Base-by-base conservation (phyloP, 2,113 vertebrate species). In the Sprattus sprattus region DNA sequence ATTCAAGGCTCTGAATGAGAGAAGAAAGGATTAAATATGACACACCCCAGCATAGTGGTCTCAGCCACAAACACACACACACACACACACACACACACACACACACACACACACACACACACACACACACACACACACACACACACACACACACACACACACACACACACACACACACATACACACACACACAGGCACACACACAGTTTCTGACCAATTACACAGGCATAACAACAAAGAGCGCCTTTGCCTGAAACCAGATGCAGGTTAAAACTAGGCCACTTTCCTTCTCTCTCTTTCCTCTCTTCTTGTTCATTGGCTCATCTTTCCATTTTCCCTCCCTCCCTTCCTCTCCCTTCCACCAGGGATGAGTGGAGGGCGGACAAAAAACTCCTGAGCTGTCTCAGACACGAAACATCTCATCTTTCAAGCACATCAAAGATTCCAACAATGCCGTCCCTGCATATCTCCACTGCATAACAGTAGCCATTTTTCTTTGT, bases 131-230 rank as follows among this genome's bases (percentile, higher is more conserved):
- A 22, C 57, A 64, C 64, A 71, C 22, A 71, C 64, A 25, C 64
- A 71, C 64, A 71, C n/a, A 71, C 64, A 25, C n/a, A 25, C 64
- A 25, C 64, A 71, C 64, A 71, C n/a, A 71, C n/a, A 71, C 64
- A 82, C 82, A 86, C n/a, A 52, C 82, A 39, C 11, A 64, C 16
- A 83, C 83, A 89, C 47, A 84, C 89, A 84, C 16, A 57, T 18
- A 57, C 52, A 57, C 52, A 5, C 0, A 60, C 20, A 89, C 47
- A 49, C 7, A 39, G 1, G 2, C 39, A 39, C 39, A 8, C 64
- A 28, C 64, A 67, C 64, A 25, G 22, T 91, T 95, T 94, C 92
- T 94, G 90, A 92, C 89, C 92, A 94, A 94, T 95, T 93, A 94
- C 89, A 89, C 92, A 91, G 84, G 85, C 87, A 93, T 91, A 92